Evolutionary conservation across 1,140 invertebrate species (phyloP).

Genomic region (Drosophila ohnishii): DNA sequence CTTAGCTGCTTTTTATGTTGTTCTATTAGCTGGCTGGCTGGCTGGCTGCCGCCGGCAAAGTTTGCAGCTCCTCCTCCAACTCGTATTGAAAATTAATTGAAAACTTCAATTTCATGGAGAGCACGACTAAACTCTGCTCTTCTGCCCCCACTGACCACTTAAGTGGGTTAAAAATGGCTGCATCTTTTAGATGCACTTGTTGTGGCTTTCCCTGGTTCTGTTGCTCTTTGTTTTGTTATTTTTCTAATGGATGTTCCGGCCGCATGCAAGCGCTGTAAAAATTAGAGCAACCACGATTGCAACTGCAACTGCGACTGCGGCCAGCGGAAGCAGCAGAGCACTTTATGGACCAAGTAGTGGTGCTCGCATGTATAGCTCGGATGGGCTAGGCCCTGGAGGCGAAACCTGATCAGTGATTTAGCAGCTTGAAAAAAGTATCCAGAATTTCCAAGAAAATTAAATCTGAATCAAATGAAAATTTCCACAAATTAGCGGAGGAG

Average conservation of each 20-base stretch:
- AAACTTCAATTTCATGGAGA: constrained; percentile 70
- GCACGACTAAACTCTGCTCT: constrained; percentile 22
- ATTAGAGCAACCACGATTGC: constrained; percentile 54
- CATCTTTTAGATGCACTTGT: constrained; percentile 62
- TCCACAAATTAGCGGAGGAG: constrained; percentile 34
- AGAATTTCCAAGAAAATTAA: neutral
- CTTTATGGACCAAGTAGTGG: constrained; percentile 32
- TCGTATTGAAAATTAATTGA: constrained; percentile 77
- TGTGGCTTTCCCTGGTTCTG: constrained; percentile 31
- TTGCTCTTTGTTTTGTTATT: constrained; percentile 24
- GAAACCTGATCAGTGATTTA: neutral
- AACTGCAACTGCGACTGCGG: constrained; percentile 27
- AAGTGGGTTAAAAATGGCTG: constrained; percentile 74
- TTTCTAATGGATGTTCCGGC: constrained; percentile 70
- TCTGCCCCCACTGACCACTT: constrained; percentile 53
- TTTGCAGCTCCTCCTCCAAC: constrained; percentile 19
- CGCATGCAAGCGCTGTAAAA: constrained; percentile 64
- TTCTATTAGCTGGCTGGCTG: constrained; percentile 46
- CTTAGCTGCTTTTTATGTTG: constrained; percentile 41
- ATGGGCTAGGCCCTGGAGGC: neutral
- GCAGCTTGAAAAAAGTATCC: neutral
- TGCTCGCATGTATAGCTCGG: constrained; percentile 17
- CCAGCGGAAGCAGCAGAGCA: constrained; percentile 35
- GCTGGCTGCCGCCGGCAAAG: constrained; percentile 14
- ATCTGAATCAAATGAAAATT: constrained; percentile 9